Percentiles rank a stretch among this genome's conserved stretches.
Evolutionary conservation across 2,797 vertebrate species (phyloP).

Genomic region (Psittacula echo): DNA sequence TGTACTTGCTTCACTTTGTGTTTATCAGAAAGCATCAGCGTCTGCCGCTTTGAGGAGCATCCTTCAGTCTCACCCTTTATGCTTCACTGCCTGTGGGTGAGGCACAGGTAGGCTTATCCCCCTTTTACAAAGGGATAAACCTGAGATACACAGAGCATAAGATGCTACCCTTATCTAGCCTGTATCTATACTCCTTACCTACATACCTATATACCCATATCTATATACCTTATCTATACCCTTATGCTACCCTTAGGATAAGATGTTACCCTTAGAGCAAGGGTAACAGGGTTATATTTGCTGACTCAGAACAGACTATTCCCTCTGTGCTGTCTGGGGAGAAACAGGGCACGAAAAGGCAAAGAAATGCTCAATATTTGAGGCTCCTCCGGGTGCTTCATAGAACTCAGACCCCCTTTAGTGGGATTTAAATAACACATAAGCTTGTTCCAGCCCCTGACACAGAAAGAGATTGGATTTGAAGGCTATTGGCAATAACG

Average conservation of each 20-base stretch:
- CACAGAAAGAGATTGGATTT: background rate
- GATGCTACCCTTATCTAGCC: background rate
- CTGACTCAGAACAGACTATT: background rate
- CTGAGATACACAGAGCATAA: background rate
- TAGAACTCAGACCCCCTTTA: background rate
- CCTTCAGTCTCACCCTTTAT: background rate
- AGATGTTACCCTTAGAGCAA: background rate
- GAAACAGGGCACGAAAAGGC: background rate
- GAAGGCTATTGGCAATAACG: background rate
- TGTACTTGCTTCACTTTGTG: fast-evolving
- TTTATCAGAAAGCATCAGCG: background rate
- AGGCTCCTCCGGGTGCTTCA: background rate
- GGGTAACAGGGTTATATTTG: fast-evolving
- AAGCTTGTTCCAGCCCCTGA: background rate
- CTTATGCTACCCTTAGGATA: no score
- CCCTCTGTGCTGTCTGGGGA: background rate
- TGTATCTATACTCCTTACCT: no score
- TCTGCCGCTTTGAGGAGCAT: background rate
- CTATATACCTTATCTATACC: no score
- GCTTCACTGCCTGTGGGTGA: background rate
- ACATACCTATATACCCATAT: no score
- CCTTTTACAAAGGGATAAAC: background rate
- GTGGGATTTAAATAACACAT: background rate
- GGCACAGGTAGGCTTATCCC: background rate
- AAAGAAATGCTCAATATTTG: background rate